Conservation (phyloP, 1,140 invertebrate genomes). For the Ceratina calcarata region DNA sequence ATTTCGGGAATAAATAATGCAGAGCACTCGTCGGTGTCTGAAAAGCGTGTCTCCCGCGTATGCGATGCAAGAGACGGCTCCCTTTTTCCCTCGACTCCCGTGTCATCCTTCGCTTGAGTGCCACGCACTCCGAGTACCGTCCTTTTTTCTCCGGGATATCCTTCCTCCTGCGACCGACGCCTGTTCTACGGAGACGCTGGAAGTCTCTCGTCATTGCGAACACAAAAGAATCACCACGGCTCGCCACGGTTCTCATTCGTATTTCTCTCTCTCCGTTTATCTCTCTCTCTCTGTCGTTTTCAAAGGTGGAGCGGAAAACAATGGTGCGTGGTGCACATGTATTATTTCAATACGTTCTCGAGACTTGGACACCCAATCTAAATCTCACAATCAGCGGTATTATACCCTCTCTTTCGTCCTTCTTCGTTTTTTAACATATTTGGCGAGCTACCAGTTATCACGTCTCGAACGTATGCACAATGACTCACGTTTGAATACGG, state of each 20-base stretch:
- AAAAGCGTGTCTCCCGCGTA: constrained; percentile 14
- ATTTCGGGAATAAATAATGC: constrained; percentile 30
- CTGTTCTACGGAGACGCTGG: constrained; percentile 24
- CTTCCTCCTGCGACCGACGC: constrained; percentile 26
- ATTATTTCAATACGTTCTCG: constrained; percentile 25
- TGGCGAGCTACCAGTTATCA: constrained; percentile 6
- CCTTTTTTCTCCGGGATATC: constrained; percentile 28
- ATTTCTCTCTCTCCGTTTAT: neutral
- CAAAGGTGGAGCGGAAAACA: constrained; percentile 35
- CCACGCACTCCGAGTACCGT: neutral
- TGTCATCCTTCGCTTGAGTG: constrained; percentile 13
- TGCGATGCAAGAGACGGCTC: constrained; percentile 5
- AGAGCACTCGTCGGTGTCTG: constrained; percentile 17
- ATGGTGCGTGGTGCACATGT: constrained; percentile 1
- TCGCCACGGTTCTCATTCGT: neutral
- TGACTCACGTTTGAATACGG: too few relatives aligned
- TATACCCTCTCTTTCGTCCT: too few relatives aligned
- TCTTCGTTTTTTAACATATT: constrained; percentile 12
- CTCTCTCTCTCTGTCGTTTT: constrained; percentile 25
- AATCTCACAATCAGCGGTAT: constrained; percentile 19
- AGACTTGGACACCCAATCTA: neutral
- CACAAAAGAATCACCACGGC: constrained; percentile 48
- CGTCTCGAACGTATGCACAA: neutral
- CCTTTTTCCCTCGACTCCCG: constrained; percentile 1
- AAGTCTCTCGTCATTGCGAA: neutral